Evolutionary conservation across 2,113 vertebrate species (phyloP).

Genomic region (Triplophysa tibetana): DNA sequence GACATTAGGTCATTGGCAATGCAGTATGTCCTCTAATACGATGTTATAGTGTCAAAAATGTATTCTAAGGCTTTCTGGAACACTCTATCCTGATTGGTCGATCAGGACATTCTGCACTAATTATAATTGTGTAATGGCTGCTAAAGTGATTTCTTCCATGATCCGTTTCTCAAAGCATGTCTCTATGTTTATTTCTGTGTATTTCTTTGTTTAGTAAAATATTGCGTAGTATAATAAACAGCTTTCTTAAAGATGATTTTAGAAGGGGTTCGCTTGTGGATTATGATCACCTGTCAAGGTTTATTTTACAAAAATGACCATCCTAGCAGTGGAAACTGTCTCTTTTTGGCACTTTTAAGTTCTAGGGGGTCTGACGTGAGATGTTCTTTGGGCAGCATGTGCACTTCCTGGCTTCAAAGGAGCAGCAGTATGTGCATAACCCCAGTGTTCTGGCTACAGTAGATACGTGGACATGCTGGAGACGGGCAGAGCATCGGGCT

Average conservation of each 20-base stretch:
- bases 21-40: neutral
- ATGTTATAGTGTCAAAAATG: slow-evolving; percentile 23
- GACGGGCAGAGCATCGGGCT: slow-evolving; percentile 17
- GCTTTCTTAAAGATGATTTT: too few relatives aligned
- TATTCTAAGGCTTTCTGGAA: neutral
- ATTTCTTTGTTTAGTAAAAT: too few relatives aligned
- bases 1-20: slow-evolving; percentile 1
- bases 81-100: neutral
- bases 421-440: neutral
- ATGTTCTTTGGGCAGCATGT: slow-evolving; percentile 38
- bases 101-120: too few relatives aligned
- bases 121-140: too few relatives aligned
- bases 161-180: too few relatives aligned
- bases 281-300: neutral
- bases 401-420: slow-evolving; percentile 46
- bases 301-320: neutral
- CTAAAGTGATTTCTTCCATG: too few relatives aligned
- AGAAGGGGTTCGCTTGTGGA: too few relatives aligned
- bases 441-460: slow-evolving; percentile 43
- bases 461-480: slow-evolving; percentile 44
- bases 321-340: neutral
- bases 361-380: neutral
- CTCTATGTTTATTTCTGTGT: too few relatives aligned
- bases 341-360: neutral
- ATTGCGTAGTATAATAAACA: too few relatives aligned